Conservation (phyloP, 2,797 vertebrate genomes). For the Trichosurus vulpecula region DNA sequence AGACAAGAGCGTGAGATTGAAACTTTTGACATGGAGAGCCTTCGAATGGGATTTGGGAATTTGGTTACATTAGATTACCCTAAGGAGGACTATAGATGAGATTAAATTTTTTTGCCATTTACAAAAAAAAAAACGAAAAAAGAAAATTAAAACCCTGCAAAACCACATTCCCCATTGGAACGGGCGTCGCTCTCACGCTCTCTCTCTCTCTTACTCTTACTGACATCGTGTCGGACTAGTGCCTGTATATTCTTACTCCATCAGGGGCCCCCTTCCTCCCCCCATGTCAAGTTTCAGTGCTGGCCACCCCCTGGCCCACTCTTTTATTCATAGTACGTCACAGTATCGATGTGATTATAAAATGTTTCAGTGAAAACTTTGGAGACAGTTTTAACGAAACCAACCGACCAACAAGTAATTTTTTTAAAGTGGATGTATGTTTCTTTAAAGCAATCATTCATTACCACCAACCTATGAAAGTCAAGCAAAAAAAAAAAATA, state of each 20-base stretch:
- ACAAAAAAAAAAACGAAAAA: constrained; percentile 76
- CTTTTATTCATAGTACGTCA: constrained; percentile 90
- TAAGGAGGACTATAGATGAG: constrained; percentile 99
- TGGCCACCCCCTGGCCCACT: constrained; percentile 88
- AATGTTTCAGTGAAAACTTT: constrained; percentile 86
- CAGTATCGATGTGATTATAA: constrained; percentile 89
- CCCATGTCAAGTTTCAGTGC: constrained; percentile 88
- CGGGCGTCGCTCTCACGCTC: constrained; percentile 83
- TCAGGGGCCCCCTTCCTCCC: constrained; percentile 90
- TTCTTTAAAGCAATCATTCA: constrained; percentile 88
- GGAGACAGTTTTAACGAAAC: constrained; percentile 88
- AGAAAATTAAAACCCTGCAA: constrained; percentile 84
- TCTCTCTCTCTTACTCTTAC: constrained; percentile 88
- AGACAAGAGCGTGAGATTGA: constrained; percentile 97
- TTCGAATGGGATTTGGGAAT: constrained; percentile 96
- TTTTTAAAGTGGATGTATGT: constrained; percentile 87
- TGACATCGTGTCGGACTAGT: constrained; percentile 91
- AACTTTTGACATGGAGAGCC: constrained; percentile 97
- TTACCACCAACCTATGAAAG: constrained; percentile 86
- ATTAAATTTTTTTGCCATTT: constrained; percentile 88
- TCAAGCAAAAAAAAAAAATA: constrained; percentile 85
- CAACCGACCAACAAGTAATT: constrained; percentile 75
- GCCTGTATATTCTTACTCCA: constrained; percentile 90
- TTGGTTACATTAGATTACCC: constrained; percentile 95
- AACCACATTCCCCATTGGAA: constrained; percentile 87